These are phyloP conservation scores for Rhodophaea formosa DNA, from an alignment of 2,888 invertebrate genomes.

Conservation along the genomic window DNA sequence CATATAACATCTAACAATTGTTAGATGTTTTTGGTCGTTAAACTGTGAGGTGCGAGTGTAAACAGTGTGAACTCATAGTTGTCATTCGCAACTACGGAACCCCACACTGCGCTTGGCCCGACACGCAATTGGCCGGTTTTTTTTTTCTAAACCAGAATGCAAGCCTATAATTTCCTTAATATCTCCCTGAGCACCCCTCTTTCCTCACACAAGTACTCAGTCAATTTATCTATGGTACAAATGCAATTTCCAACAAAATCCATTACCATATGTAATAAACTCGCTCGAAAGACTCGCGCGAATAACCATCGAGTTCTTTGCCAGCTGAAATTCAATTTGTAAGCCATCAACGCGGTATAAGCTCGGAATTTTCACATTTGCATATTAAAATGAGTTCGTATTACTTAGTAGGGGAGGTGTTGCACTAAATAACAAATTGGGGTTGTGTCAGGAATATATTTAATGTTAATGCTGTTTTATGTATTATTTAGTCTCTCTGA, in stretches of 20 bases:
- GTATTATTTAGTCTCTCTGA: background rate
- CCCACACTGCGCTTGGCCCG: no score
- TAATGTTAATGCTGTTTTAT: constrained; percentile 7
- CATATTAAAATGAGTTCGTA: constrained; percentile 48
- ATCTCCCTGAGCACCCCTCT: no score
- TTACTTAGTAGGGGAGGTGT: constrained; percentile 18
- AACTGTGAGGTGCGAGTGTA: no score
- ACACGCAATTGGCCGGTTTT: no score
- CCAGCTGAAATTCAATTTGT: constrained; percentile 49
- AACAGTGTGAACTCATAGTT: no score
- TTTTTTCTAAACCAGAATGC: no score
- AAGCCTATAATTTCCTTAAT: no score
- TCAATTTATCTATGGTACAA: background rate
- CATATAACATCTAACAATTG: no score
- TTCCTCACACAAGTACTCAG: no score
- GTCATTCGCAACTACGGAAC: no score
- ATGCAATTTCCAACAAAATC: background rate
- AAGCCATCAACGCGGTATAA: constrained; percentile 46
- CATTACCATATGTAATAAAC: constrained; percentile 17
- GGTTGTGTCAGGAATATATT: constrained; percentile 10
- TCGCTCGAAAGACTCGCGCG: constrained; percentile 2
- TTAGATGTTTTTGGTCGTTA: no score
- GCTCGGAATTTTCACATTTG: constrained; percentile 50
- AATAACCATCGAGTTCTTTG: constrained; percentile 30
- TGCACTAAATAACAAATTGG: constrained; percentile 19